These are phyloP conservation scores for Naja naja DNA, from an alignment of 2,113 vertebrate genomes.

Conservation along the genomic window DNA sequence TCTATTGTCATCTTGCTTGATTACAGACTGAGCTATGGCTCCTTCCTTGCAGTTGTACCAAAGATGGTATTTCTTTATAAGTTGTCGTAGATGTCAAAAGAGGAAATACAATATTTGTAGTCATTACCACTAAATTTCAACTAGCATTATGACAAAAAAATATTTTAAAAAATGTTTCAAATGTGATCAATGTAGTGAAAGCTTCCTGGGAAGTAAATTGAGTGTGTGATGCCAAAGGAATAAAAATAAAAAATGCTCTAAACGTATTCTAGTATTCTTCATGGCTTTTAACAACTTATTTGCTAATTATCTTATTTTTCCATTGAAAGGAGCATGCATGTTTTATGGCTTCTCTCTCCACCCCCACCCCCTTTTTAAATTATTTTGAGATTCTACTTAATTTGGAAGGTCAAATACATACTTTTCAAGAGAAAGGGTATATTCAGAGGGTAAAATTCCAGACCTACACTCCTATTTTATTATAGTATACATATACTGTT, in stretches of 20 bases:
- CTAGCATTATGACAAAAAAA: not conserved
- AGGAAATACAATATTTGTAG: not conserved
- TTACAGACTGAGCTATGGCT: not conserved
- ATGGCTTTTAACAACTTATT: no score
- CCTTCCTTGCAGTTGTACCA: not conserved
- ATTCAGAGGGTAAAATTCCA: not conserved
- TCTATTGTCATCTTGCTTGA: not conserved
- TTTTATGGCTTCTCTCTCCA: no score
- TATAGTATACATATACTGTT: no score
- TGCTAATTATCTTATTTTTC: no score
- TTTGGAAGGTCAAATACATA: no score
- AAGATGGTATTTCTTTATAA: not conserved
- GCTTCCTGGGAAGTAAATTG: not conserved
- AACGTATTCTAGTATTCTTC: no score
- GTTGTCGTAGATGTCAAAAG: not conserved
- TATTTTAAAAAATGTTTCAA: not conserved
- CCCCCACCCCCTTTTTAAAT: no score
- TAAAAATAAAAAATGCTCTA: no score
- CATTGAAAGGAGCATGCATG: no score
- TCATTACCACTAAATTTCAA: not conserved
- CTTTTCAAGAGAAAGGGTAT: no score
- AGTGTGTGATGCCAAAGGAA: not conserved
- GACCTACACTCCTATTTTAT: not conserved
- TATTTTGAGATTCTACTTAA: no score
- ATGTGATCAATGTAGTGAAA: not conserved